Conservation (phyloP, 2,113 vertebrate species). For the Eptesicus fuscus region DNA sequence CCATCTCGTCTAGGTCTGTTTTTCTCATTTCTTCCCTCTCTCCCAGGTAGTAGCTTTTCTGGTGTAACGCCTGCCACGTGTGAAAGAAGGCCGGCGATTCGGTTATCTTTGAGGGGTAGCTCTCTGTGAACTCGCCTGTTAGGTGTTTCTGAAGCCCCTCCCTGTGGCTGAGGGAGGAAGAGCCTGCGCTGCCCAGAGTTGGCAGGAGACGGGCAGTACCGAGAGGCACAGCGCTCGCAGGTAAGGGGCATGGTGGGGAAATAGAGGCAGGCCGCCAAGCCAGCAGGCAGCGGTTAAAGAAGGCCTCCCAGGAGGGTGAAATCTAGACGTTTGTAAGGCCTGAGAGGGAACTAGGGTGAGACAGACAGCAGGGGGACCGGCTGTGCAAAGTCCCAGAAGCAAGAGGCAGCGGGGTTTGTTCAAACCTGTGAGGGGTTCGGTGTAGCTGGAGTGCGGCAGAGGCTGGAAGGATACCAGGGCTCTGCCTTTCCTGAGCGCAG, state of each 20-base stretch:
- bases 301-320: background rate
- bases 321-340: background rate
- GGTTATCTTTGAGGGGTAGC: background rate
- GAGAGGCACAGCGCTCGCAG: background rate
- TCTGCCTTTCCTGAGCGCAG: background rate
- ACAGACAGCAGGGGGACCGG: background rate
- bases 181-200: background rate
- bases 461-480: background rate
- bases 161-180: background rate
- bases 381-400: background rate
- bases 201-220: background rate
- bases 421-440: rapidly evolving
- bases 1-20: background rate
- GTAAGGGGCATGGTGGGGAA: background rate
- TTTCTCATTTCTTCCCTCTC: background rate
- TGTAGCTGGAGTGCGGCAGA: background rate
- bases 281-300: background rate
- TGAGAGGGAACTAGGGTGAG: background rate
- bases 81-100: background rate
- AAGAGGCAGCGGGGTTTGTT: too few species aligned
- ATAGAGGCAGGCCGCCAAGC: background rate
- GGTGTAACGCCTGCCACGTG: background rate
- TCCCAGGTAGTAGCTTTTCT: background rate
- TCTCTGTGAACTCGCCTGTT: background rate
- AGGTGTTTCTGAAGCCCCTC: background rate